Conservation (phyloP, 2,888 invertebrate genomes). For the Aporophyla lueneburgensis region DNA sequence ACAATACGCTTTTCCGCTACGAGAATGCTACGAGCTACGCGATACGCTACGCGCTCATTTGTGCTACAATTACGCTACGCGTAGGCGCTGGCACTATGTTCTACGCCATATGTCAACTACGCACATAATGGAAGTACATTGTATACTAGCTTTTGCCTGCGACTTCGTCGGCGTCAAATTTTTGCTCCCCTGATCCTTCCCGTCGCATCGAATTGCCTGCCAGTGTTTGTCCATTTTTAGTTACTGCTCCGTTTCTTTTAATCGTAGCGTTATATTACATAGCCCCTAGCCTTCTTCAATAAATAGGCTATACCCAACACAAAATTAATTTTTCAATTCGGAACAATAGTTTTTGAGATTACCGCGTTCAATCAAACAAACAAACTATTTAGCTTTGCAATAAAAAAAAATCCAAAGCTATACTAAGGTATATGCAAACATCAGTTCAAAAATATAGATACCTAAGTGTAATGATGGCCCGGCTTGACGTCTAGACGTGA, state of each 20-base stretch:
- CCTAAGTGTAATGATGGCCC: conserved; percentile 17
- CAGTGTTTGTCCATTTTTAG: too few relatives aligned
- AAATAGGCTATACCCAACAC: too few relatives aligned
- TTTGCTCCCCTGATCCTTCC: too few relatives aligned
- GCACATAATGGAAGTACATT: not conserved
- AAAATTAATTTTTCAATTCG: too few relatives aligned
- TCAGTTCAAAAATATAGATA: not conserved
- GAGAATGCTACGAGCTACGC: not conserved
- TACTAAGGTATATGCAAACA: not conserved
- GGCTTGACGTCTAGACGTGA: conserved; percentile 51
- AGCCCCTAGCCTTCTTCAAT: too few relatives aligned
- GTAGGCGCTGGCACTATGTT: not conserved
- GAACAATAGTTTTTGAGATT: too few relatives aligned
- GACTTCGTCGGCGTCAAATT: too few relatives aligned
- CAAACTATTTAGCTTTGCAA: too few relatives aligned
- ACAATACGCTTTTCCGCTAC: not conserved
- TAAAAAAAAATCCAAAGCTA: not conserved
- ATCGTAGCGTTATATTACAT: too few relatives aligned
- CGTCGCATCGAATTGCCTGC: too few relatives aligned
- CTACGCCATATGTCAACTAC: not conserved
- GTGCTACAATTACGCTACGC: not conserved
- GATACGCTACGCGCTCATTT: not conserved
- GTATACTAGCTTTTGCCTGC: not conserved
- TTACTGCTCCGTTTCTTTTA: too few relatives aligned
- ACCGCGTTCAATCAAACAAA: too few relatives aligned